Conservation (phyloP, 2,797 vertebrate species). For the Sebastes minor region DNA sequence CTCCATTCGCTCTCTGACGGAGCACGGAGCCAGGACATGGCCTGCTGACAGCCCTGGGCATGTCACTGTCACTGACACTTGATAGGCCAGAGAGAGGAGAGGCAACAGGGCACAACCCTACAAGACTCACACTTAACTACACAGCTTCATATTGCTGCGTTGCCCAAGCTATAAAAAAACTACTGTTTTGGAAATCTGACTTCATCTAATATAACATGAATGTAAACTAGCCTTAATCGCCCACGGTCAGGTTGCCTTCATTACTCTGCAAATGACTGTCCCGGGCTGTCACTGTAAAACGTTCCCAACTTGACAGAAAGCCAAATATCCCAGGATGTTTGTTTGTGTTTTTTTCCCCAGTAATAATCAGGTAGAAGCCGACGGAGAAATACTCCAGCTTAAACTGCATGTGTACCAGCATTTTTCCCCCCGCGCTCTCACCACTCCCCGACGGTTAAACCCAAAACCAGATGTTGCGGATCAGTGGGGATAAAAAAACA, state of each 20-base stretch:
- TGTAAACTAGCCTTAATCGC: not conserved
- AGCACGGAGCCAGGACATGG: constrained; percentile 68
- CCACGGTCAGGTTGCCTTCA: not conserved
- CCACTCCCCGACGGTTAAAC: constrained; percentile 72
- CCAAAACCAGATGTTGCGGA: constrained; percentile 83
- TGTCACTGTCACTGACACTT: constrained; percentile 77
- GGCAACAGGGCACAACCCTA: constrained; percentile 45
- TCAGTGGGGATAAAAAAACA: constrained; percentile 80
- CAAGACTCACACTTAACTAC: constrained; percentile 42
- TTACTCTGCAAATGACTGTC: constrained; percentile 25
- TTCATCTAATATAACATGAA: constrained; percentile 17
- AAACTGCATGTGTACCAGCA: constrained; percentile 64
- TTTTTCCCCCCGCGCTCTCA: constrained; percentile 48
- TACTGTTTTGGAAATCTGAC: constrained; percentile 8
- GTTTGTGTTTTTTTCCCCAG: constrained; percentile 35
- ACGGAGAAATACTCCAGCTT: constrained; percentile 60
- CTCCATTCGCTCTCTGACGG: constrained; percentile 70
- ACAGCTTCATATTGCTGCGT: constrained; percentile 24
- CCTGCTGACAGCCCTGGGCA: constrained; percentile 75
- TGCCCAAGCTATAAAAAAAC: constrained; percentile 14
- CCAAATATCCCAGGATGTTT: constrained; percentile 56
- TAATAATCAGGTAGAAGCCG: constrained; percentile 70
- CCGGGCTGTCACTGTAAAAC: constrained; percentile 33
- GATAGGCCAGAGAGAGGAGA: constrained; percentile 62
- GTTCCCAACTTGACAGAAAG: constrained; percentile 37